Evolutionary conservation across 1,140 invertebrate species (phyloP).

Genomic region (Drosophila tristis): DNA sequence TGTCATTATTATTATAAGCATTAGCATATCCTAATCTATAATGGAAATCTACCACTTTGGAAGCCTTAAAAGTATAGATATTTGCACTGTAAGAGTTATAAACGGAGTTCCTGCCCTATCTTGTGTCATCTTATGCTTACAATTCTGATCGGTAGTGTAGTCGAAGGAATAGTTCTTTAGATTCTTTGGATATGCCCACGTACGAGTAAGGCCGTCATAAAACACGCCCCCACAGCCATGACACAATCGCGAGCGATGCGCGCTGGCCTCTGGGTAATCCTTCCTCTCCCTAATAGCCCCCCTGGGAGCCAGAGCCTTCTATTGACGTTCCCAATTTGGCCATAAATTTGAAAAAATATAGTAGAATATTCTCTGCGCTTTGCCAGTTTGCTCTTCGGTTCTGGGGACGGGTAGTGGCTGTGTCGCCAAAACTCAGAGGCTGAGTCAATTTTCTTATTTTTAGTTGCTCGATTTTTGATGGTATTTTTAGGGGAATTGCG

Average conservation of each 20-base stretch:
- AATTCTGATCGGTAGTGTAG: constrained; percentile 12
- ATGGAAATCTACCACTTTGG: no score
- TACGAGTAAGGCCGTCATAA: constrained; percentile 35
- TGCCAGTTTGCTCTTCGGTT: constrained; percentile 15
- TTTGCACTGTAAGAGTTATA: no score
- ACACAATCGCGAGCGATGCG: constrained; percentile 35
- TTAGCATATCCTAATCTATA: no score
- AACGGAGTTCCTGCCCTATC: neutral
- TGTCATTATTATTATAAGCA: no score
- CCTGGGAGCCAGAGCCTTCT: constrained; percentile 6
- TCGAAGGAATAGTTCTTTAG: constrained; percentile 17
- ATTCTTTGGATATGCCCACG: constrained; percentile 15
- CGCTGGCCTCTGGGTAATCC: constrained; percentile 16
- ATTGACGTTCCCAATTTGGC: constrained; percentile 77
- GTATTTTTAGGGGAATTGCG: constrained; percentile 1
- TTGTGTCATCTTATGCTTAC: neutral
- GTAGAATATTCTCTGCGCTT: constrained; percentile 29
- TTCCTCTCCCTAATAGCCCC: constrained; percentile 24
- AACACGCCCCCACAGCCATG: constrained; percentile 38
- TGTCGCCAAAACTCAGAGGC: constrained; percentile 55
- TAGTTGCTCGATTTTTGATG: constrained; percentile 47
- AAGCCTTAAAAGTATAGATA: no score
- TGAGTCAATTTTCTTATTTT: constrained; percentile 80
- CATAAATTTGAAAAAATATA: constrained; percentile 78
- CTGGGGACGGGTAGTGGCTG: constrained; percentile 11